These are phyloP conservation scores for Portunus trituberculatus DNA, from an alignment of 1,140 invertebrate species.

Conservation along the genomic window DNA sequence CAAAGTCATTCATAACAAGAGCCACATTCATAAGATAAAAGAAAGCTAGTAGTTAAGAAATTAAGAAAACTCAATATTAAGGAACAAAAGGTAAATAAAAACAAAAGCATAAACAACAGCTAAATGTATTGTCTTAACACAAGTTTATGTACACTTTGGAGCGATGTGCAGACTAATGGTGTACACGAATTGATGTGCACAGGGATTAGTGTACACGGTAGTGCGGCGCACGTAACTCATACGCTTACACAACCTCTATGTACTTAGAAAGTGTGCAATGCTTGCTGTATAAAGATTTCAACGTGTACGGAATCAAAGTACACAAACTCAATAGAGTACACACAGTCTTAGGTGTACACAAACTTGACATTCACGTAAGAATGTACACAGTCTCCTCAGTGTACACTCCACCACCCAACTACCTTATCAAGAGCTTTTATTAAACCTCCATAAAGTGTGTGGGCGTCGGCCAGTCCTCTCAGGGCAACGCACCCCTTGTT, in stretches of 20 bases:
- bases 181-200: too few relatives aligned
- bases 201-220: too few relatives aligned
- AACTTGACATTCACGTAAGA: not conserved
- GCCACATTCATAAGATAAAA: conserved; percentile 6
- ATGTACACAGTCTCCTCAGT: conserved; percentile 1
- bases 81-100: conserved; percentile 56
- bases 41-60: not conserved
- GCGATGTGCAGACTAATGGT: not conserved
- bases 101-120: conserved; percentile 61
- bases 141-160: conserved; percentile 57
- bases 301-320: not conserved
- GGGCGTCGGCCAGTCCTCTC: conserved; percentile 34
- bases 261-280: not conserved
- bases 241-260: too few relatives aligned
- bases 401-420: not conserved
- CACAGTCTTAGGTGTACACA: not conserved
- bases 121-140: conserved; percentile 62
- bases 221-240: too few relatives aligned
- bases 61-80: not conserved
- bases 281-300: not conserved
- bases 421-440: conserved; percentile 48
- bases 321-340: not conserved
- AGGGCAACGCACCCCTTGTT: not conserved
- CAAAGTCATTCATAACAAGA: not conserved
- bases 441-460: conserved; percentile 54